Evolutionary conservation across 2,888 invertebrate genomes (phyloP), one percentile per base, ranked within the genome.

Genomic region (Lobophora halterata): DNA sequence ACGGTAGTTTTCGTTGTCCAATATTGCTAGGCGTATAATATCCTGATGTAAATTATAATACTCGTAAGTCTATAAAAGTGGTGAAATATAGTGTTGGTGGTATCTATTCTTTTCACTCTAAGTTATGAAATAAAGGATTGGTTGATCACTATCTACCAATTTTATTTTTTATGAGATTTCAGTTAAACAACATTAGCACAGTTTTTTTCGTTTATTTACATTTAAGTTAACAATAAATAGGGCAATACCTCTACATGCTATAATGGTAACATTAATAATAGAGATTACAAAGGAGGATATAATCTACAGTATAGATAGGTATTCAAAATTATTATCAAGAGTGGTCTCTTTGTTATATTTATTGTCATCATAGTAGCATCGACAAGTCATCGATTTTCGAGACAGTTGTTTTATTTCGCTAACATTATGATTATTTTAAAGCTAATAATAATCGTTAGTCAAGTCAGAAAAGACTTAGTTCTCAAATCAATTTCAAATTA

Each of bases 261-360:
- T 63, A 68, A 57, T 67, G 39, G 53, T 50, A 49, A 36, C 13
- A 29, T 33, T 47, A 37, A 39, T 43, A 36, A 54, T 53, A 51
- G 49, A 54, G 54, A 44, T 46, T 41, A 56, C 52, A 63, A 49
- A 51, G 49, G 49, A 57, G 46, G 42, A 36, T 32, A 43, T 6
- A 21, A 48, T 52, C 57, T 58, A 43, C 52, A 50, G 70, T 76
- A 76, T 63, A 64, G 65, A 65, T 56, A 55, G n/a, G 61, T 56
- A 54, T 61, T 61, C 45, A 64, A 65, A 68, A 62, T 77, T 72
- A 77, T 78, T 75, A 80, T 80, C 71, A 56, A 67, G 46, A 49
- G 44, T 75, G 71, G 72, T 78, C 79, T 61, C 69, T 52, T 55
- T 53, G 52, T 32, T 55, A 46, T 53, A 59, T 17, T 80, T 83